Evolutionary conservation across 2,113 vertebrate genomes (phyloP).

Genomic region (Neopipo cinnamomea): DNA sequence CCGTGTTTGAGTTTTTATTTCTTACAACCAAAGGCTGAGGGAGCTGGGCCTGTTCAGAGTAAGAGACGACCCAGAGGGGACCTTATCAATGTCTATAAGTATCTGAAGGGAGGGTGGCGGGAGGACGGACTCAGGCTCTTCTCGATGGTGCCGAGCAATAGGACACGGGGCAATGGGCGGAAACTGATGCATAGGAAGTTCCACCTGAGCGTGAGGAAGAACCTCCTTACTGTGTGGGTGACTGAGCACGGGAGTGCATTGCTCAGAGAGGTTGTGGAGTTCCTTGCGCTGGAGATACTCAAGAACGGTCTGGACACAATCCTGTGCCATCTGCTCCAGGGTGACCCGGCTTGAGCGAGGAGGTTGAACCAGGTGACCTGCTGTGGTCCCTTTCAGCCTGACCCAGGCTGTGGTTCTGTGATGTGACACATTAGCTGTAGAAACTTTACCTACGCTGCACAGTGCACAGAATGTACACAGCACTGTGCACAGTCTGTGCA

Average conservation of each 20-base stretch:
- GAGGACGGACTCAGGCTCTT: background rate
- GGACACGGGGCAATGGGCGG: background rate
- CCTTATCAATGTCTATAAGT: rapidly evolving
- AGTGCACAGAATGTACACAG: too few species aligned
- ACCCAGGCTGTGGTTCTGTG: too few species aligned
- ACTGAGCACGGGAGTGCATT: background rate
- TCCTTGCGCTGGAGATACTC: background rate
- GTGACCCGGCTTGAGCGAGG: background rate
- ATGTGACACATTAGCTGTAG: rapidly evolving
- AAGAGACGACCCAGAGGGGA: too few species aligned
- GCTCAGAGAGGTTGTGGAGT: background rate
- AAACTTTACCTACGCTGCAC: rapidly evolving
- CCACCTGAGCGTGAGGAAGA: background rate
- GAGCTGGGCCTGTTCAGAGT: background rate
- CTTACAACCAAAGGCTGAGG: too few species aligned
- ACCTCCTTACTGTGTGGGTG: background rate
- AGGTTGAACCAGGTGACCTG: background rate
- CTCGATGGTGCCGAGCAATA: rapidly evolving
- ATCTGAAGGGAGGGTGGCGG: too few species aligned
- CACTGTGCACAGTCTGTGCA: background rate
- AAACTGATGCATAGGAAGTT: background rate
- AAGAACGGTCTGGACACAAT: rapidly evolving
- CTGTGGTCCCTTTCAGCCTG: background rate
- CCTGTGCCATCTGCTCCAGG: background rate
- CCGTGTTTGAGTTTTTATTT: rapidly evolving